Conservation (phyloP, 2,888 invertebrate genomes). For the Tortrix viridana region DNA sequence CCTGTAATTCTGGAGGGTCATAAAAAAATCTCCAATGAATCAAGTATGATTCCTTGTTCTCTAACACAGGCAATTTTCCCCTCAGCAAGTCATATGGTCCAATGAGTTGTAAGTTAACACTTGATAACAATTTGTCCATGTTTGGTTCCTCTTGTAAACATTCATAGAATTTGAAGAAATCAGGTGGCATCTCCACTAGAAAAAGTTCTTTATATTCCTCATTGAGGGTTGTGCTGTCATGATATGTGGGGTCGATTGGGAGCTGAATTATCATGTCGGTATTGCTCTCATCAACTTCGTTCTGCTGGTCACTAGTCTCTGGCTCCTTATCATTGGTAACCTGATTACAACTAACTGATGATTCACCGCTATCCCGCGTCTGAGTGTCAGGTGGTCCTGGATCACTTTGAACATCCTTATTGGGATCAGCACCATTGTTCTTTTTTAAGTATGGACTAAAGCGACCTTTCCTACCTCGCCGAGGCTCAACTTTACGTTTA, state of each 20-base stretch:
- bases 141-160: conserved; percentile 84
- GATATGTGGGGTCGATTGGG: conserved; percentile 57
- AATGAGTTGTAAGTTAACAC: conserved; percentile 88
- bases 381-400: neutral
- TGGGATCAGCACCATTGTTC: conserved; percentile 10
- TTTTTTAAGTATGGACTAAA: conserved; percentile 54
- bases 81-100: conserved; percentile 94
- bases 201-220: conserved; percentile 89
- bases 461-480: conserved; percentile 47
- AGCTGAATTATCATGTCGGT: conserved; percentile 46
- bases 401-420: neutral
- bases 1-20: conserved; percentile 97
- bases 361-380: neutral
- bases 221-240: conserved; percentile 76
- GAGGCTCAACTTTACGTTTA: conserved; percentile 49
- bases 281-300: conserved; percentile 14
- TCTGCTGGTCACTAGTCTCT: conserved; percentile 3
- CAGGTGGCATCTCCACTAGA: conserved; percentile 93
- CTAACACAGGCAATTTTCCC: conserved; percentile 84
- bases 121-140: conserved; percentile 86
- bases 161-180: conserved; percentile 94
- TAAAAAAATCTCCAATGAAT: conserved; percentile 95
- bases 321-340: neutral
- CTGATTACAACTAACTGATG: conserved; percentile 2
- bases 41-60: conserved; percentile 86